Conservation (phyloP, 2,113 vertebrate species). For the Octodon degus region DNA sequence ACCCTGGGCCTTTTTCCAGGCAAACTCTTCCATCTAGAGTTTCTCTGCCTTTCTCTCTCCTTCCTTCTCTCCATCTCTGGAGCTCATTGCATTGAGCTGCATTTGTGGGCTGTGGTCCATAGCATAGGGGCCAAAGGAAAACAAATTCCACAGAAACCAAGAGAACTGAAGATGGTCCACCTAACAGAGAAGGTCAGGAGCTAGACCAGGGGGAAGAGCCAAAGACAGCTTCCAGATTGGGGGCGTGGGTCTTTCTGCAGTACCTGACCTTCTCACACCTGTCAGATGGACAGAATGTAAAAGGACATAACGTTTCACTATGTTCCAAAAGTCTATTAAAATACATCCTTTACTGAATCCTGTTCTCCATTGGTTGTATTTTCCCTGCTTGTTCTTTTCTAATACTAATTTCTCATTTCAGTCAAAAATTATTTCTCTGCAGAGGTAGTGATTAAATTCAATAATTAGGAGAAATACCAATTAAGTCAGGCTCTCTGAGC, state of each 20-base stretch:
- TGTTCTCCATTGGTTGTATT: neutral
- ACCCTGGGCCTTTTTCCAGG: neutral
- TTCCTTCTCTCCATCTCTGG: neutral
- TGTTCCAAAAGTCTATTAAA: neutral
- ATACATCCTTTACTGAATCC: neutral
- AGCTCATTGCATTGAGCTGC: neutral
- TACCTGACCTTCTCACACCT: neutral
- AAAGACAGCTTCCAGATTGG: accelerated
- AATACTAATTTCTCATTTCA: slow-evolving; percentile 69
- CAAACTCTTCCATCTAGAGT: neutral
- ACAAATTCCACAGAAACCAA: neutral
- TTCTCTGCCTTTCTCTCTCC: neutral
- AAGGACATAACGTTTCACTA: neutral
- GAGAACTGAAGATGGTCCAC: neutral
- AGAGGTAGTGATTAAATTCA: slow-evolving; percentile 72
- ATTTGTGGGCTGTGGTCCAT: neutral
- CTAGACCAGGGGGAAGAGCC: neutral
- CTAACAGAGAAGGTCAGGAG: neutral
- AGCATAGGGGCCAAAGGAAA: neutral
- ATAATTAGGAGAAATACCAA: slow-evolving; percentile 72
- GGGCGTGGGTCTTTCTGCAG: neutral
- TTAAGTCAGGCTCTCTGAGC: slow-evolving; percentile 41
- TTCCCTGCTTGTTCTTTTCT: slow-evolving; percentile 23
- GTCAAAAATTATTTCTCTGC: slow-evolving; percentile 69
- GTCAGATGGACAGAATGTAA: neutral